A percentile compares a stretch with the other conserved stretches of the same genome.
phyloP scores from a whole-genome alignment of 2,888 invertebrate species.

The Monopis laevigella region DNA sequence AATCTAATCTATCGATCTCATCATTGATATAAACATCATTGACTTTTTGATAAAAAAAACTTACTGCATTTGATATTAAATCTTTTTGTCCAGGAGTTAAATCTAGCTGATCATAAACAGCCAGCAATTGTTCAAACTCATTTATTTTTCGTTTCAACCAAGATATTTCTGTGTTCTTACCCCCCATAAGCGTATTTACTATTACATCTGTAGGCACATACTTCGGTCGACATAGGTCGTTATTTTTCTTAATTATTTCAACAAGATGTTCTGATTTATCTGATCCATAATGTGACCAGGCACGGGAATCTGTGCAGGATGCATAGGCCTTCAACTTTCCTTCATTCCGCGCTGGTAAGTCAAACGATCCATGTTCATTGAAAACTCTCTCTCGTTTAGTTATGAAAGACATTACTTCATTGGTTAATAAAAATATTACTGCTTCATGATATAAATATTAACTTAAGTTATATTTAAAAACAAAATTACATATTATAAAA shows the following conservation, averaged over 20 bases:
- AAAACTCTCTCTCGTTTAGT: conserved; percentile 59
- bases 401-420: conserved; percentile 50
- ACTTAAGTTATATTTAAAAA: no score
- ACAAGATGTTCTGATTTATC: conserved; percentile 66
- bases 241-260: conserved; percentile 59
- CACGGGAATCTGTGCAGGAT: conserved; percentile 65
- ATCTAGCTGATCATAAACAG: conserved; percentile 50
- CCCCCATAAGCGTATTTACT: conserved; percentile 47
- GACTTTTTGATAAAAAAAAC: no score
- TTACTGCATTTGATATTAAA: conserved; percentile 51
- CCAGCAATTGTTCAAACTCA: conserved; percentile 50
- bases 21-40: no score
- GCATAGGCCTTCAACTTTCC: conserved; percentile 64
- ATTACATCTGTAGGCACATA: conserved; percentile 53
- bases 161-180: conserved; percentile 60
- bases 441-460: no score
- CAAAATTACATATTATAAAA: no score
- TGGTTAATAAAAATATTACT: not conserved
- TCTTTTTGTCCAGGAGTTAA: conserved; percentile 48
- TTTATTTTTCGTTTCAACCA: conserved; percentile 54
- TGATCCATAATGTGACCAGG: conserved; percentile 65
- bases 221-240: conserved; percentile 40
- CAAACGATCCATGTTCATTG: conserved; percentile 46
- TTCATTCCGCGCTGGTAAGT: conserved; percentile 57
- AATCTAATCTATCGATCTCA: no score